Percentiles rank a stretch among this genome's conserved stretches.
phyloP scores from a whole-genome alignment of 2,888 invertebrate genomes.

The Myathropa florea region DNA sequence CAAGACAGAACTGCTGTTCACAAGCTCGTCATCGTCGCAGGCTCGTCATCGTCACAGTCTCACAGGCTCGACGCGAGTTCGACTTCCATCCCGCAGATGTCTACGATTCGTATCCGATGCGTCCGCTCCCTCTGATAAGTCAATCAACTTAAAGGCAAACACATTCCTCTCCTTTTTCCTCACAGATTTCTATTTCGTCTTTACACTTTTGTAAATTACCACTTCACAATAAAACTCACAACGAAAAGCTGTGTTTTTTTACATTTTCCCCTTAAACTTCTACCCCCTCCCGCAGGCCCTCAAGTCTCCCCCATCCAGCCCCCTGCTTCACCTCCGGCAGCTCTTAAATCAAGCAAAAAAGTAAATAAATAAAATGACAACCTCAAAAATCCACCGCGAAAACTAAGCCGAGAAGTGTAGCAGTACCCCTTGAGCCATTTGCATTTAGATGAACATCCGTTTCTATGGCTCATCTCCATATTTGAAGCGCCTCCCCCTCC shows the following conservation, averaged over 20 bases:
- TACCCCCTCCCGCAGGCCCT: not conserved
- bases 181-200: constrained; percentile 57
- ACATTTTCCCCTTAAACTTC: constrained; percentile 12
- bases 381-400: not conserved
- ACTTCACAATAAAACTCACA: constrained; percentile 58
- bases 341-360: constrained; percentile 20
- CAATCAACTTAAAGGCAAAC: constrained; percentile 1
- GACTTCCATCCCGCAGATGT: too few species aligned
- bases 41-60: too few species aligned
- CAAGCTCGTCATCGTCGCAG: too few species aligned
- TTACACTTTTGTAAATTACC: constrained; percentile 64
- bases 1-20: not conserved
- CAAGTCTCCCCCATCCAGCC: not conserved
- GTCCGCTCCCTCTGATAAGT: too few species aligned
- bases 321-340: not conserved
- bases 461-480: constrained; percentile 68
- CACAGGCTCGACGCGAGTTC: too few species aligned
- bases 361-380: not conserved
- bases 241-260: constrained; percentile 19
- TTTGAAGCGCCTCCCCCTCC: constrained; percentile 27
- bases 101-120: too few species aligned
- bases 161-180: not conserved
- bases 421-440: constrained; percentile 63
- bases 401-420: constrained; percentile 25
- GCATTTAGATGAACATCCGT: constrained; percentile 71